Evolutionary conservation across 1,140 invertebrate species (phyloP).

Genomic region (Orussus abietinus): DNA sequence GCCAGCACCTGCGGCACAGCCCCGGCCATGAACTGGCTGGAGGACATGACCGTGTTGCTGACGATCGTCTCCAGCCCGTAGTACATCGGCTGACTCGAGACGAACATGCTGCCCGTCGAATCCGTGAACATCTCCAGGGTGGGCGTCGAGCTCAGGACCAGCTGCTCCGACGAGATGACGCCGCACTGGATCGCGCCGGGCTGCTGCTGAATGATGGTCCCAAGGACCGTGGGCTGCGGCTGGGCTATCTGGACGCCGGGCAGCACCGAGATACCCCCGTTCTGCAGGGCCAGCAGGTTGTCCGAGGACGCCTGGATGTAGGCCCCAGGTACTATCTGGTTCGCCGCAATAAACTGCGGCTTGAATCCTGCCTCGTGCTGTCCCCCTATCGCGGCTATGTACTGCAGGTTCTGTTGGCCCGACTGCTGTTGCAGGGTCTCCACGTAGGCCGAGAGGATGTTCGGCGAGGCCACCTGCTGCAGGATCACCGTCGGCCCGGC

Average conservation of each 20-base stretch:
- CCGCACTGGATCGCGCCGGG: constrained; percentile 55
- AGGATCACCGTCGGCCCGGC: constrained; percentile 61
- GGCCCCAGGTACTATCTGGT: constrained; percentile 59
- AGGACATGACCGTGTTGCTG: constrained; percentile 80
- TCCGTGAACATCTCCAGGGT: constrained; percentile 68
- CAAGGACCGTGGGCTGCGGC: constrained; percentile 56
- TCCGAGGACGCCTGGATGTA: constrained; percentile 63
- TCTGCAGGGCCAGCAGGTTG: constrained; percentile 58
- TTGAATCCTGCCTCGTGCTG: constrained; percentile 57
- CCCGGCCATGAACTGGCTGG: constrained; percentile 74
- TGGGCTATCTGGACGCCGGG: constrained; percentile 54
- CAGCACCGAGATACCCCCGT: constrained; percentile 60
- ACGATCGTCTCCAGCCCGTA: constrained; percentile 79
- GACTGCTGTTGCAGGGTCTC: constrained; percentile 64
- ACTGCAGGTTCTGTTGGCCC: constrained; percentile 67
- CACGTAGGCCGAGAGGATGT: constrained; percentile 65
- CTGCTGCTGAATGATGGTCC: constrained; percentile 63
- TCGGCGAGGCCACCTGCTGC: constrained; percentile 63
- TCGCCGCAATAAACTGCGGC: constrained; percentile 59
- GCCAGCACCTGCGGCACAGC: constrained; percentile 72
- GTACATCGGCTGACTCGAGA: constrained; percentile 70
- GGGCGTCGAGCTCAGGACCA: constrained; percentile 63
- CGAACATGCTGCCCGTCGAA: constrained; percentile 65
- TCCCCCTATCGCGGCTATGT: constrained; percentile 62
- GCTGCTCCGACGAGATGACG: constrained; percentile 56